phyloP scores from a whole-genome alignment of 2,888 invertebrate species.

The Polydrusus cervinus region DNA sequence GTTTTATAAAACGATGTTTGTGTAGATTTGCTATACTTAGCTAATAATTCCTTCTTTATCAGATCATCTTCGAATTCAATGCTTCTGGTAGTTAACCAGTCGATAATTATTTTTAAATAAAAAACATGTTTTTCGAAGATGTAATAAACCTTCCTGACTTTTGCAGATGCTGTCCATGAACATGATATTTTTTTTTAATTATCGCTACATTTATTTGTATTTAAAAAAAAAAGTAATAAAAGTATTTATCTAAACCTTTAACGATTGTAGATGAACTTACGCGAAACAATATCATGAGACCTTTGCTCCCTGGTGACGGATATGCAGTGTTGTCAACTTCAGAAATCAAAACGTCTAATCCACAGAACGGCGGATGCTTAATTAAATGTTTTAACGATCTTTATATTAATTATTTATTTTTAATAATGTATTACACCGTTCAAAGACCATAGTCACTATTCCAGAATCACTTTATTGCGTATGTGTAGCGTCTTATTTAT shows the following conservation, averaged over 20 bases:
- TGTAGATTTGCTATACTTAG: no score
- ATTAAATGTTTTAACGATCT: background rate
- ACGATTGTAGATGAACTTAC: conserved; percentile 39
- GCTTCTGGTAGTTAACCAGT: no score
- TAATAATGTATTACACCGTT: no score
- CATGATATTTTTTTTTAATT: background rate
- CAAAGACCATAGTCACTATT: background rate
- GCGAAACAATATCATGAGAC: conserved; percentile 34
- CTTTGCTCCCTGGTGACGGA: conserved; percentile 35
- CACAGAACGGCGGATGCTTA: background rate
- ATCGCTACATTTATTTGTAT: conserved; percentile 6
- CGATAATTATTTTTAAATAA: no score
- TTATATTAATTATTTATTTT: background rate
- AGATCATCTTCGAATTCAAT: no score
- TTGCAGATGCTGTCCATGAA: conserved; percentile 1
- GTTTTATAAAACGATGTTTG: no score
- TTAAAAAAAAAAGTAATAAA: conserved; percentile 22
- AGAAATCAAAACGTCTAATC: conserved; percentile 12
- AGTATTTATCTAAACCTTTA: conserved; percentile 15
- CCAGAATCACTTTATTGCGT: conserved; percentile 10
- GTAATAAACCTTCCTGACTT: background rate
- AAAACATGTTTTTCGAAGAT: no score
- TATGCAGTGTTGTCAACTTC: conserved; percentile 32
- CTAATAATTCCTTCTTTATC: no score
- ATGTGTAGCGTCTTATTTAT: conserved; percentile 4